Percentiles rank a stretch among this genome's conserved stretches.
These are phyloP conservation scores for Apogon talboti DNA, from an alignment of 2,797 vertebrate species.

Conservation along the genomic window DNA sequence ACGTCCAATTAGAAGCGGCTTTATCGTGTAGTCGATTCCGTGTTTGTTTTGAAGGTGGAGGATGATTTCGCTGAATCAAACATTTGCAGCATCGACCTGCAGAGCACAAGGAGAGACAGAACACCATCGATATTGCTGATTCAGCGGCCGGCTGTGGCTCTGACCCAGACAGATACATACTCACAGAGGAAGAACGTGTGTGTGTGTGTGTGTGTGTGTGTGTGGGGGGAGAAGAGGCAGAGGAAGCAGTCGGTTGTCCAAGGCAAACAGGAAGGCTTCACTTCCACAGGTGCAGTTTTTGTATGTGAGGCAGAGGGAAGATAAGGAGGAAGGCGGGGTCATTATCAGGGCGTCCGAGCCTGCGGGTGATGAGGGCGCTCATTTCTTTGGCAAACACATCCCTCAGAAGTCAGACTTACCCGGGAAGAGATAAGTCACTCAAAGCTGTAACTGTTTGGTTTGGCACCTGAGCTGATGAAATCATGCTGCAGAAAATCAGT, in stretches of 20 bases:
- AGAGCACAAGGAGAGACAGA: constrained; percentile 31
- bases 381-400: constrained; percentile 43
- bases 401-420: constrained; percentile 28
- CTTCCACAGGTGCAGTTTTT: constrained; percentile 83
- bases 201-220: too few species aligned
- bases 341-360: constrained; percentile 42
- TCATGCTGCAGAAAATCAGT: constrained; percentile 61
- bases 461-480: constrained; percentile 74
- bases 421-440: constrained; percentile 57
- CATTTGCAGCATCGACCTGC: constrained; percentile 45
- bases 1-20: not conserved
- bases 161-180: constrained; percentile 60
- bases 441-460: constrained; percentile 67
- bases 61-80: constrained; percentile 23
- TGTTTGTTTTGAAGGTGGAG: constrained; percentile 28
- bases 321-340: constrained; percentile 58
- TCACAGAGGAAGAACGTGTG: constrained; percentile 49
- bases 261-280: constrained; percentile 83
- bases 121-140: constrained; percentile 70
- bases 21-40: constrained; percentile 31
- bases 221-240: constrained; percentile 50
- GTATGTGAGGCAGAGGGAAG: constrained; percentile 45
- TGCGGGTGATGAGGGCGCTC: constrained; percentile 32
- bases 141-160: constrained; percentile 69
- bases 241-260: constrained; percentile 75